These are phyloP conservation scores for Orchestes rusci DNA, from an alignment of 2,888 invertebrate species.

Conservation along the genomic window DNA sequence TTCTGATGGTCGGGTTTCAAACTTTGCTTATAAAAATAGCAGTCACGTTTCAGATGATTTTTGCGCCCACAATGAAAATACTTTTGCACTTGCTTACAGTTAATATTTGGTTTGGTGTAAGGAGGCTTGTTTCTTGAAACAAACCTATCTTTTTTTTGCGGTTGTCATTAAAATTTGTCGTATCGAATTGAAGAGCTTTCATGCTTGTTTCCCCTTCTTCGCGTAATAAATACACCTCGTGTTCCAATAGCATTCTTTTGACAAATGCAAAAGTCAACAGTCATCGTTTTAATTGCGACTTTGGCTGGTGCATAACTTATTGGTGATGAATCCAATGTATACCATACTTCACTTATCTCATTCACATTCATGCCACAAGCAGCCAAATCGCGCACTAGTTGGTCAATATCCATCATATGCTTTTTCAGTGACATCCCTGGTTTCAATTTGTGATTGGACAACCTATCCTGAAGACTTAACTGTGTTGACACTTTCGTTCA, in stretches of 20 bases:
- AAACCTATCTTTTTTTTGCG: too few species aligned
- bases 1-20: too few species aligned
- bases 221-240: too few species aligned
- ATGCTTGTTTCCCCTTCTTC: too few species aligned
- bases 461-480: conserved; percentile 18
- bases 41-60: too few species aligned
- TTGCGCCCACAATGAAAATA: too few species aligned
- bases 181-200: too few species aligned
- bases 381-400: conserved; percentile 23
- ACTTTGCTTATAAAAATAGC: too few species aligned
- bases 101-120: too few species aligned
- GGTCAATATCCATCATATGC: conserved; percentile 14
- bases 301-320: conserved; percentile 11
- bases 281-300: conserved; percentile 10
- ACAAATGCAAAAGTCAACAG: conserved; percentile 15
- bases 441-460: conserved; percentile 21
- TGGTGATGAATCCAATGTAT: conserved; percentile 9
- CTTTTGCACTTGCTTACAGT: too few species aligned
- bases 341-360: conserved; percentile 9
- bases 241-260: conserved; percentile 19
- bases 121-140: too few species aligned
- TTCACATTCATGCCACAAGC: conserved; percentile 19
- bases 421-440: conserved; percentile 15
- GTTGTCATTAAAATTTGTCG: too few species aligned
- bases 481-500: conserved; percentile 21